A percentile compares a stretch with the other conserved stretches of the same genome.
Evolutionary conservation across 2,113 vertebrate species (phyloP).

Genomic region (Hippolais icterina): DNA sequence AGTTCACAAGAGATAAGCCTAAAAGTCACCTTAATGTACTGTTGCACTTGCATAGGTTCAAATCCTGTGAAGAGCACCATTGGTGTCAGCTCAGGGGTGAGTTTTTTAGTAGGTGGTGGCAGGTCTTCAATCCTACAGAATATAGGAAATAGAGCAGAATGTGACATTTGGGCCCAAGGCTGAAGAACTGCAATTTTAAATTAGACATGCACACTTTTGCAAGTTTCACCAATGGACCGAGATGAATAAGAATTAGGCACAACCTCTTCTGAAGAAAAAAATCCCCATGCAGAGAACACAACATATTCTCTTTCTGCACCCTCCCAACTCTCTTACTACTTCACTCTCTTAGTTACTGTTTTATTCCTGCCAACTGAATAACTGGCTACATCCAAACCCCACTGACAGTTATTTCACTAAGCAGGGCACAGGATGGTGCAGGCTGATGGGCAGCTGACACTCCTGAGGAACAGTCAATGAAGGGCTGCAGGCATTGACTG

Average conservation of each 20-base stretch:
- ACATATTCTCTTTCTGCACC: background rate
- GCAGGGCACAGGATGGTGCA: background rate
- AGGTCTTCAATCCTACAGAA: conserved; percentile 87
- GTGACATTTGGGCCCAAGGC: background rate
- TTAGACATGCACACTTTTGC: background rate
- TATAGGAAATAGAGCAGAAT: background rate
- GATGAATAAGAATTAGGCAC: background rate
- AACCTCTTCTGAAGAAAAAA: background rate
- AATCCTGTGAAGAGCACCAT: conserved; percentile 94
- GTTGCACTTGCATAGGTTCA: conserved; percentile 88
- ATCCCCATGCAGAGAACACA: background rate
- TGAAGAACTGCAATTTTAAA: background rate
- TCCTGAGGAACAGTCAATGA: background rate
- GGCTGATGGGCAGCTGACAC: background rate
- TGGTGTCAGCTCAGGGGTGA: conserved; percentile 87
- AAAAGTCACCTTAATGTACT: conserved; percentile 88
- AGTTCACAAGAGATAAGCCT: background rate
- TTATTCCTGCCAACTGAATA: background rate
- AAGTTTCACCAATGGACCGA: background rate
- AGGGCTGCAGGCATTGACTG: background rate
- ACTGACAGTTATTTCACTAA: background rate
- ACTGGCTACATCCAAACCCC: background rate
- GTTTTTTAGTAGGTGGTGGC: conserved; percentile 87
- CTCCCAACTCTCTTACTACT: background rate
- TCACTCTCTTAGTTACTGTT: background rate